phyloP scores from a whole-genome alignment of 2,797 vertebrate species.

The Acanthurus lineatus region DNA sequence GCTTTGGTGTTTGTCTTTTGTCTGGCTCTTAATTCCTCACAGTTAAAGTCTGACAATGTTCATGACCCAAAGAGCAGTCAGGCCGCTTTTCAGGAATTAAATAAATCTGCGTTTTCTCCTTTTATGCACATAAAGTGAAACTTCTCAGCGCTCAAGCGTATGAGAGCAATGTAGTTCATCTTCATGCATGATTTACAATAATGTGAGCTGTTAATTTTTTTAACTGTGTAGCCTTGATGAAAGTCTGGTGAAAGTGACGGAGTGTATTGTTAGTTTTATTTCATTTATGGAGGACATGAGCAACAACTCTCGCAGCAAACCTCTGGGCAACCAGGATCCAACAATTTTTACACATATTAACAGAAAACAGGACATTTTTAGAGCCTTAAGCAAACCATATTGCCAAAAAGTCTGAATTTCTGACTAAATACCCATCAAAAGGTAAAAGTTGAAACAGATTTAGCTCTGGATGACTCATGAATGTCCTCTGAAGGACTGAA shows the following conservation, averaged over 20 bases:
- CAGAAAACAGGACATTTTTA: not conserved
- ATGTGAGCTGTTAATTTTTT: not conserved
- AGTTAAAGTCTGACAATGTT: constrained; percentile 10
- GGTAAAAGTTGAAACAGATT: not conserved
- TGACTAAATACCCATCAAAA: not conserved
- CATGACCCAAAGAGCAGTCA: not conserved
- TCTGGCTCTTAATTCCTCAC: constrained; percentile 40
- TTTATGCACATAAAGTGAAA: not conserved
- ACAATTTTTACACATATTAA: not conserved
- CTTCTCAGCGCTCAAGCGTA: too few relatives aligned
- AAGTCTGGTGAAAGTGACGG: not conserved
- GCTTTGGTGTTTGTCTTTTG: constrained; percentile 47
- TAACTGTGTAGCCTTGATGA: too few relatives aligned
- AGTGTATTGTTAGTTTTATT: not conserved
- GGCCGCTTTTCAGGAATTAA: constrained; percentile 35
- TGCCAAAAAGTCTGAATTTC: not conserved
- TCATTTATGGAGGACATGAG: not conserved
- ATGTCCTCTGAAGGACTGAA: too few relatives aligned
- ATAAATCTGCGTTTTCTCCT: constrained; percentile 10
- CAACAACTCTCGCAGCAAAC: not conserved
- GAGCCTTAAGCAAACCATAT: not conserved
- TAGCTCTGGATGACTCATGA: not conserved
- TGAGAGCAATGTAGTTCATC: not conserved
- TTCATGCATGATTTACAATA: not conserved
- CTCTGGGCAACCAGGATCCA: not conserved